Evolutionary conservation across 2,888 invertebrate genomes (phyloP).

Genomic region (Syrphus vitripennis): DNA sequence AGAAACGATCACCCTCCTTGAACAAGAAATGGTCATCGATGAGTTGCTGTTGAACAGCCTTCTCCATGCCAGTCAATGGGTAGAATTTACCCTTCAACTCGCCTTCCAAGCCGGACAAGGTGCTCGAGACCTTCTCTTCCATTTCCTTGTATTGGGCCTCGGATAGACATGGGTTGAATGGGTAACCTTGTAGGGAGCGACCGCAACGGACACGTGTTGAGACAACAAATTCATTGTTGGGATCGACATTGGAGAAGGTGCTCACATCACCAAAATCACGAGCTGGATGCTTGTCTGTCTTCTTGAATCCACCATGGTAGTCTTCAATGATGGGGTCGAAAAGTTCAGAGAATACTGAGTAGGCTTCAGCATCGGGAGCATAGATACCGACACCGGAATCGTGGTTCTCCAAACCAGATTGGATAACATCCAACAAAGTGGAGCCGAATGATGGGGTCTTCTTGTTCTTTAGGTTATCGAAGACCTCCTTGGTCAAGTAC

Average conservation of each 20-base stretch:
- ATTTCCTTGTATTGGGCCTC: conserved; percentile 99
- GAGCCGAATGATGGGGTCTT: conserved; percentile 95
- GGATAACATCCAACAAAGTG: conserved; percentile 95
- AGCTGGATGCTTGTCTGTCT: conserved; percentile 95
- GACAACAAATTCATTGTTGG: conserved; percentile 93
- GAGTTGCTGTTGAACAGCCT: conserved; percentile 96
- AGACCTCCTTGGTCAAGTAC: conserved; percentile 94
- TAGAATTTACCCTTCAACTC: conserved; percentile 97
- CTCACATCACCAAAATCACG: conserved; percentile 97
- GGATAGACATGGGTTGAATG: conserved; percentile 98
- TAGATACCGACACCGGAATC: conserved; percentile 99
- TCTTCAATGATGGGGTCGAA: conserved; percentile 99
- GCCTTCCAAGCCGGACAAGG: conserved; percentile 90
- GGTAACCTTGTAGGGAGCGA: conserved; percentile 96
- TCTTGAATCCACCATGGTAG: conserved; percentile 97
- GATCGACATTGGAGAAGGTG: conserved; percentile 95
- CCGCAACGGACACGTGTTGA: conserved; percentile 98
- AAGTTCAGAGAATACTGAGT: conserved; percentile 94
- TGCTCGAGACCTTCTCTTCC: conserved; percentile 93
- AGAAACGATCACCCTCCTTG: conserved; percentile 92
- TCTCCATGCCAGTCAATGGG: conserved; percentile 97
- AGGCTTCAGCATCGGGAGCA: conserved; percentile 98
- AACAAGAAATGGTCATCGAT: conserved; percentile 99
- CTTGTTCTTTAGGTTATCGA: conserved; percentile 95
- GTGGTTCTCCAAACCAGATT: conserved; percentile 97